Conservation (phyloP, 2,797 vertebrate genomes). For the Sebastes minor region DNA sequence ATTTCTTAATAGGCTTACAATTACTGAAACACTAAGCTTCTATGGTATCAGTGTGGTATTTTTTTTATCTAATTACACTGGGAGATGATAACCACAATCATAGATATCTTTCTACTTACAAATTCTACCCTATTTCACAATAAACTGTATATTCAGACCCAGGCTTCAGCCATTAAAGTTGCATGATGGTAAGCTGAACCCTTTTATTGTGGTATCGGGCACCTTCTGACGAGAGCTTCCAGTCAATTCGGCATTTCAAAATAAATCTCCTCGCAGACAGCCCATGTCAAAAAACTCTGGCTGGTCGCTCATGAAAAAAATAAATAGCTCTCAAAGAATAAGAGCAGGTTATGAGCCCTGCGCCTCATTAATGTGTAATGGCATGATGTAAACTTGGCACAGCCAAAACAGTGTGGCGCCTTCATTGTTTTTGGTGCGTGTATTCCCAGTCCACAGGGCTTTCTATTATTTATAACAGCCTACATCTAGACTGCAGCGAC, state of each 20-base stretch:
- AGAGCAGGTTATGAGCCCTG: conserved; percentile 49
- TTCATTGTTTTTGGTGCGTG: conserved; percentile 68
- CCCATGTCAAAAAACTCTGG: conserved; percentile 24
- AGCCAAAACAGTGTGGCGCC: conserved; percentile 35
- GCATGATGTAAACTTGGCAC: conserved; percentile 47
- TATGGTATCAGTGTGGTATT: neutral
- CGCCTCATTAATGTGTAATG: conserved; percentile 72
- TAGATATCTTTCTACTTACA: neutral
- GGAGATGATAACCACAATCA: neutral
- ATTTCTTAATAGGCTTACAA: neutral
- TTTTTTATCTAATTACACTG: neutral
- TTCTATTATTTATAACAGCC: conserved; percentile 78
- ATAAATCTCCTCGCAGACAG: conserved; percentile 22
- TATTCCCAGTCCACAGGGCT: conserved; percentile 58
- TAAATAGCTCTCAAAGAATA: conserved; percentile 61
- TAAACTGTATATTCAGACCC: neutral
- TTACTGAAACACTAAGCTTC: neutral
- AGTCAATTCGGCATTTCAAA: conserved; percentile 18
- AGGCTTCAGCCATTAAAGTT: conserved; percentile 23
- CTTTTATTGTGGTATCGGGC: conserved; percentile 24
- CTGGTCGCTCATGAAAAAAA: conserved; percentile 49
- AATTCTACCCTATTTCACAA: neutral
- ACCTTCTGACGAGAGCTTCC: conserved; percentile 22
- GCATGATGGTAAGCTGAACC: conserved; percentile 26
- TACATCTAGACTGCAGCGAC: conserved; percentile 60